Conservation (phyloP, 2,888 invertebrate genomes). For the Macropis europaea region DNA sequence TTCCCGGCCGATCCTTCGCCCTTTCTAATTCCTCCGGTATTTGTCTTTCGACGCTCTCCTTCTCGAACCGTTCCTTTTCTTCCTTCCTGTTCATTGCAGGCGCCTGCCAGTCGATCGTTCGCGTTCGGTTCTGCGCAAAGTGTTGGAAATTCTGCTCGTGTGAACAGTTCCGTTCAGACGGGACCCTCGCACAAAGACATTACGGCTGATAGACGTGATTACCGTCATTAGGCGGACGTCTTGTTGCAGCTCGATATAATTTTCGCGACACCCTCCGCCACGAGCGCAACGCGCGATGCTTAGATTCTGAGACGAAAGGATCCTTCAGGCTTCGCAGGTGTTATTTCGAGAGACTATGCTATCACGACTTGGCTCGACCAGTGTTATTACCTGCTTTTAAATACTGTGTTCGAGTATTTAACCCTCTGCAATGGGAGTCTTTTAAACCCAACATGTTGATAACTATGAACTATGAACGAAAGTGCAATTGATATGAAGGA, state of each 20-base stretch:
- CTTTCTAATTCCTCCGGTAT: slow-evolving; percentile 28
- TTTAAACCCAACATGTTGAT: too few species aligned
- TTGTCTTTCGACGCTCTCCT: slow-evolving; percentile 20
- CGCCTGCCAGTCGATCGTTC: too few species aligned
- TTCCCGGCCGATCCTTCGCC: neutral
- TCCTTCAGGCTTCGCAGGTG: slow-evolving; percentile 15
- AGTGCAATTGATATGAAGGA: too few species aligned
- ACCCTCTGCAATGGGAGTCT: too few species aligned
- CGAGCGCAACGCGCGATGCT: too few species aligned
- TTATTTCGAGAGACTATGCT: slow-evolving; percentile 40
- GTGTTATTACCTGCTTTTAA: slow-evolving; percentile 26
- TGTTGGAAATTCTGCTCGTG: neutral
- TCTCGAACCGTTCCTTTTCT: neutral
- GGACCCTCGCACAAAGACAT: slow-evolving; percentile 65
- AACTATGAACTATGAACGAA: too few species aligned
- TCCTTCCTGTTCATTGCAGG: neutral
- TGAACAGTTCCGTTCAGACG: slow-evolving; percentile 6
- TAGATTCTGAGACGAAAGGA: slow-evolving; percentile 28
- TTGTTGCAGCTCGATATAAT: slow-evolving; percentile 61
- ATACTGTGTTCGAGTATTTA: too few species aligned
- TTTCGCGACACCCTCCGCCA: slow-evolving; percentile 54
- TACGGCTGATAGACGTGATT: slow-evolving; percentile 59
- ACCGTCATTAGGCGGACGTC: slow-evolving; percentile 63
- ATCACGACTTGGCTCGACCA: slow-evolving; percentile 15
- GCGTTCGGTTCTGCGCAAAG: too few species aligned